A percentile compares a stretch with the other conserved stretches of the same genome.
phyloP scores from a whole-genome alignment of 2,888 invertebrate genomes.

The Hirtodrosophila histrioides region DNA sequence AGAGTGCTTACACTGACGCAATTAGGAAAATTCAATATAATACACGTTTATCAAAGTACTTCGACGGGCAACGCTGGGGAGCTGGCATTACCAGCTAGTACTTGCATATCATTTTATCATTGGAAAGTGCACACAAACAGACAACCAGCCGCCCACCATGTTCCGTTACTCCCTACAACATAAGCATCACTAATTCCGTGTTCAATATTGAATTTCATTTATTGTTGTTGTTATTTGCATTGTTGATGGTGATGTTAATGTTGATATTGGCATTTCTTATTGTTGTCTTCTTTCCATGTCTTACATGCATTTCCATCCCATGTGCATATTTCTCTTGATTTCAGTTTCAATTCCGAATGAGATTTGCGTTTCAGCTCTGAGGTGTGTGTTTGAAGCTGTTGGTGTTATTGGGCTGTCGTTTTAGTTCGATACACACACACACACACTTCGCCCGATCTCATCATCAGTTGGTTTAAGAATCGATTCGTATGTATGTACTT shows the following conservation, averaged over 20 bases:
- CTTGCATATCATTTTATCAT: conserved; percentile 30
- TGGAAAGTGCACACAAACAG: conserved; percentile 46
- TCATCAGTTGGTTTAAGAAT: conserved; percentile 25
- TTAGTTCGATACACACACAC: background rate
- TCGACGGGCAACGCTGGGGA: too few species aligned
- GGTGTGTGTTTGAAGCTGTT: background rate
- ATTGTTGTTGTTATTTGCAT: conserved; percentile 14
- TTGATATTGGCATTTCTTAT: conserved; percentile 25
- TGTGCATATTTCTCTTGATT: conserved; percentile 21
- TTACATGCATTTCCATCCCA: conserved; percentile 27
- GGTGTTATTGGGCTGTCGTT: conserved; percentile 1
- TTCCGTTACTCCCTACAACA: conserved; percentile 5
- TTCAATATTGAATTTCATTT: conserved; percentile 46
- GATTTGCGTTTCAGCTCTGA: background rate
- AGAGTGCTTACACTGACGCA: too few species aligned
- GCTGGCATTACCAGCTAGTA: too few species aligned
- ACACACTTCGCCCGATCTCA: conserved; percentile 22
- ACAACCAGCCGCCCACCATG: conserved; percentile 11
- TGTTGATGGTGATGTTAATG: conserved; percentile 16
- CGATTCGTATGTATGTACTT: conserved; percentile 3
- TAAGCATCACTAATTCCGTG: conserved; percentile 8
- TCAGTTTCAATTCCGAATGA: conserved; percentile 23
- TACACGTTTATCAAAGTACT: too few species aligned
- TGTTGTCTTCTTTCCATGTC: conserved; percentile 37
- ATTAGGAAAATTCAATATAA: too few species aligned